phyloP scores from a whole-genome alignment of 2,888 invertebrate species.

The Onchidella celtica region DNA sequence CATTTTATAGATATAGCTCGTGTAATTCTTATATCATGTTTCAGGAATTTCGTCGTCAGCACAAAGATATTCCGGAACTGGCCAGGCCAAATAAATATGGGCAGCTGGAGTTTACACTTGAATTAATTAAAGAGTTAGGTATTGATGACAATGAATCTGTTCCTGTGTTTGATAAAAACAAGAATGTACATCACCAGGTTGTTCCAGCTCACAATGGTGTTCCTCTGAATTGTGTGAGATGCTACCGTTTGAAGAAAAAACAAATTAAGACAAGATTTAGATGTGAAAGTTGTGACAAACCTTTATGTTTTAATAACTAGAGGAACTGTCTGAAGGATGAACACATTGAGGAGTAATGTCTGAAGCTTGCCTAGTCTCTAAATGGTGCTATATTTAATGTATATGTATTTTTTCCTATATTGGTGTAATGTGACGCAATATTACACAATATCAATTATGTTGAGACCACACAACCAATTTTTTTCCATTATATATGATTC shows the following conservation, averaged over 20 bases:
- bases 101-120: neutral
- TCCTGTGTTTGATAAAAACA: neutral
- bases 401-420: neutral
- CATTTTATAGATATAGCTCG: constrained; percentile 3
- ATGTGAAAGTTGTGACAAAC: neutral
- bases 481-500: no score
- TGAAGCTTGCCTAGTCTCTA: neutral
- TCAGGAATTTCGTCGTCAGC: neutral
- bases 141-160: neutral
- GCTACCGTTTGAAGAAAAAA: neutral
- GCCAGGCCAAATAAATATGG: neutral
- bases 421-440: no score
- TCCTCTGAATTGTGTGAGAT: neutral
- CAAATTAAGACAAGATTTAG: neutral
- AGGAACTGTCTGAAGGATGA: neutral
- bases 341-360: neutral
- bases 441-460: no score
- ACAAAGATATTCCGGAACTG: constrained; percentile 6
- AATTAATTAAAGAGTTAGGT: neutral
- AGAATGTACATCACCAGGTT: neutral
- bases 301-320: neutral
- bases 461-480: no score
- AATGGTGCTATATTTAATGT: neutral
- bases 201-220: neutral
- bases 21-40: neutral